phyloP scores from a whole-genome alignment of 1,140 invertebrate species.

The Tetragnatha versicolor region DNA sequence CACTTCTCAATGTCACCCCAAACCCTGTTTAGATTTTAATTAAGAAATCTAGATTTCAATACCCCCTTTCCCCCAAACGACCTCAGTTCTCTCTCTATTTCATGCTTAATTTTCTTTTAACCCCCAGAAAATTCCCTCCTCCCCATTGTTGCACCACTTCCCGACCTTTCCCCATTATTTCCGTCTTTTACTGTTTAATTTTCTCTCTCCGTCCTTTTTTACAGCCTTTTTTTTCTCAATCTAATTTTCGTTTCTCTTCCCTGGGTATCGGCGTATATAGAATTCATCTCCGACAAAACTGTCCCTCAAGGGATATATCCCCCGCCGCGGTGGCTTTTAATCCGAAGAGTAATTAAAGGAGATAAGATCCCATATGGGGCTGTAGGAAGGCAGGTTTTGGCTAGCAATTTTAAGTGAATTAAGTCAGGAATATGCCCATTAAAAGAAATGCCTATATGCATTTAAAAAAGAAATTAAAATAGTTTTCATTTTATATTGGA shows the following conservation, averaged over 20 bases:
- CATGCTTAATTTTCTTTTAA: conserved; percentile 12
- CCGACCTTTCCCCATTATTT: neutral
- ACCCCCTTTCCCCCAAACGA: neutral
- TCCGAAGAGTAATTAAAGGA: conserved; percentile 35
- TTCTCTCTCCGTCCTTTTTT: neutral
- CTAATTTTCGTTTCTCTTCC: conserved; percentile 25
- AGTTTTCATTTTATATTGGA: no score
- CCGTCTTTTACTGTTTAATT: neutral
- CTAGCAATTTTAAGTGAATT: no score
- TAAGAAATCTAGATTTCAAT: conserved; percentile 26
- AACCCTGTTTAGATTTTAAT: conserved; percentile 45
- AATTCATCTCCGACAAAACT: neutral
- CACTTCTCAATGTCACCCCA: no score
- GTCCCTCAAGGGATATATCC: neutral
- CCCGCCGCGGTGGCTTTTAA: neutral
- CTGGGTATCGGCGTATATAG: neutral
- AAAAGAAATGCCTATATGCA: no score
- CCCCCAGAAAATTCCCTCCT: conserved; percentile 8
- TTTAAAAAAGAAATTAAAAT: no score
- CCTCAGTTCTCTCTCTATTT: neutral
- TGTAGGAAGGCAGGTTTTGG: no score
- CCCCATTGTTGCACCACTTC: neutral
- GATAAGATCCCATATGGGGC: conserved; percentile 22
- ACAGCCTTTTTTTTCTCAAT: conserved; percentile 28
- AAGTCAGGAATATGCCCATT: no score